phyloP scores from a whole-genome alignment of 2,797 vertebrate genomes.

The Pangasius larnaudii region DNA sequence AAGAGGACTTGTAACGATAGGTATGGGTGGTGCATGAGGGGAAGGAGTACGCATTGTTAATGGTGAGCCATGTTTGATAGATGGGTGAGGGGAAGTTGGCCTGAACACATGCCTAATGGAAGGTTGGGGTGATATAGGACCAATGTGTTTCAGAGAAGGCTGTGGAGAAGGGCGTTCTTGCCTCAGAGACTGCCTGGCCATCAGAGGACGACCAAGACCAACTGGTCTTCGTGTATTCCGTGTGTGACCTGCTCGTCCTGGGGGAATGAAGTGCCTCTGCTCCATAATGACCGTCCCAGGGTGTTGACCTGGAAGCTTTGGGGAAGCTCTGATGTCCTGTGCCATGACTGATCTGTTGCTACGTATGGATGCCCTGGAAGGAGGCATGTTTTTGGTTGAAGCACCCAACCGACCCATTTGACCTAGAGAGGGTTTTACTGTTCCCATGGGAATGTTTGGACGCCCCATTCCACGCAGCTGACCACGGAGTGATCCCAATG shows the following conservation, averaged over 20 bases:
- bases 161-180: slow-evolving; percentile 68
- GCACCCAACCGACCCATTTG: slow-evolving; percentile 72
- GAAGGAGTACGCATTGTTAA: slow-evolving; percentile 57
- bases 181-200: slow-evolving; percentile 67
- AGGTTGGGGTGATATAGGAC: slow-evolving; percentile 69
- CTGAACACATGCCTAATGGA: slow-evolving; percentile 71
- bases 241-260: slow-evolving; percentile 27
- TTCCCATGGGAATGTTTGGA: slow-evolving; percentile 76
- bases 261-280: slow-evolving; percentile 65
- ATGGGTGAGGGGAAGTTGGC: slow-evolving; percentile 60
- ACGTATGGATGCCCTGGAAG: slow-evolving; percentile 73
- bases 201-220: slow-evolving; percentile 74
- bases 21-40: slow-evolving; percentile 44
- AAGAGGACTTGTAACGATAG: slow-evolving; percentile 39
- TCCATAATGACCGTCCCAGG: slow-evolving; percentile 60
- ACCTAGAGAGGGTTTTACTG: slow-evolving; percentile 77
- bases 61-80: slow-evolving; percentile 66
- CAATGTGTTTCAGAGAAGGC: slow-evolving; percentile 63
- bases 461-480: slow-evolving; percentile 60
- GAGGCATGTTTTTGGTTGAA: slow-evolving; percentile 78
- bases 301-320: slow-evolving; percentile 57
- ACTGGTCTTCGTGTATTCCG: slow-evolving; percentile 65
- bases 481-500: slow-evolving; percentile 62
- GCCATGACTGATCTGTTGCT: slow-evolving; percentile 72
- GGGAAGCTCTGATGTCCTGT: slow-evolving; percentile 44